These are phyloP conservation scores for Myotis lucifugus DNA, from an alignment of 2,113 vertebrate species.

Conservation along the genomic window DNA sequence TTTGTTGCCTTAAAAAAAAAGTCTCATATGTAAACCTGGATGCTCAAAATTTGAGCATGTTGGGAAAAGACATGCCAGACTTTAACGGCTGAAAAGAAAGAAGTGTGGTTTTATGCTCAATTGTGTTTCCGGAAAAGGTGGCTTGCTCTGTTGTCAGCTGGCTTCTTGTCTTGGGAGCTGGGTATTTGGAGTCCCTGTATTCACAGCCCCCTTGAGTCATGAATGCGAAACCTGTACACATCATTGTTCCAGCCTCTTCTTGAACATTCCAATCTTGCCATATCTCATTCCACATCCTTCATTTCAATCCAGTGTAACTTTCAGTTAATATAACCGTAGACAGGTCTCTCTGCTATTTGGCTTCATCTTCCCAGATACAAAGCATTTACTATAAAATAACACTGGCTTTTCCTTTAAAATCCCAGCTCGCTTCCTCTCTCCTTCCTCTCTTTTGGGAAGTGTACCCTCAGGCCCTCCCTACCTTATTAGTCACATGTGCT, in stretches of 20 bases:
- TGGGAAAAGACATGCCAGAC: slow-evolving; percentile 55
- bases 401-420: neutral
- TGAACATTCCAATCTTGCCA: neutral
- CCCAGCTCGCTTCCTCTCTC: neutral
- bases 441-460: neutral
- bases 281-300: neutral
- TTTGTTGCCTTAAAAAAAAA: neutral
- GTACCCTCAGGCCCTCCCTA: neutral
- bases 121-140: slow-evolving; percentile 64
- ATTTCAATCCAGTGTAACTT: neutral
- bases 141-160: slow-evolving; percentile 52
- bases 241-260: neutral
- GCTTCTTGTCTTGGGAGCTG: neutral
- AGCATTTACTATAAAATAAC: neutral
- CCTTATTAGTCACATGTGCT: neutral
- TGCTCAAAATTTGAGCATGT: slow-evolving; percentile 59
- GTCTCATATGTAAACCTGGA: slow-evolving; percentile 59
- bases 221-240: slow-evolving; percentile 5
- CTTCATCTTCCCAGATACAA: neutral
- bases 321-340: neutral
- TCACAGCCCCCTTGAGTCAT: slow-evolving; percentile 39
- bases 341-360: neutral
- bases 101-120: slow-evolving; percentile 51
- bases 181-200: slow-evolving; percentile 25
- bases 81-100: slow-evolving; percentile 73